Evolutionary conservation across 1,140 invertebrate genomes (phyloP), one percentile per base, ranked within the genome.

Genomic region (Himalopsyche phryganea): DNA sequence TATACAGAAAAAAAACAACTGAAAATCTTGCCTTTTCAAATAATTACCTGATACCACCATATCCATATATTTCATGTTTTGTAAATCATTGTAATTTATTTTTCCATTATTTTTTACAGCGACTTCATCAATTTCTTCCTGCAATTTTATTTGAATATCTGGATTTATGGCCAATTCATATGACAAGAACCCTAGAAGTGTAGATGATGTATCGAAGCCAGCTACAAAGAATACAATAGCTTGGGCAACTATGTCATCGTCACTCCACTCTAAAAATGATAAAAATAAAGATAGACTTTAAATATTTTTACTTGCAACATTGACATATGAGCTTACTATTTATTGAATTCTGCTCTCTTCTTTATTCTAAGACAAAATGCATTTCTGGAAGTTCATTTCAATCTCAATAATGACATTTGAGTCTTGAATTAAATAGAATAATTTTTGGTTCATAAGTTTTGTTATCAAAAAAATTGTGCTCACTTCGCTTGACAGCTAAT

Each of bases 131-230:
- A 83, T 70, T 66, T 81, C 79, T 18, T 73, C 58, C 42, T 68
- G 63, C 0, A 80, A 50, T 56, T 65, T 69, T 7, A 80, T 66
- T 61, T 83, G 80, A 13, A 72, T 60, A 6, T 77, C 71, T 6
- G 69, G 75, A 66, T 81, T 66, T 11, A 68, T 42, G 4, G 80
- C 80, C 20, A 83, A 65, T 44, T 68, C 63, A 55, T 79, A 76
- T 2, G 70, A 51, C 4, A 69, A 50, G 52, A 75, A 77, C 4
- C 69, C 55, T 6, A 82, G 48, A 1, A 72, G 69, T 0, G 65
- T 73, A 3, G 79, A 66, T 0, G 74, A 50, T 4, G 81, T 71
- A 61, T 81, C 78, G 41, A 65, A 67, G 36, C 66, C 66, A 52
- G 63, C 66, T 9, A 60, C 14, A 45, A 68, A 66, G 44, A 70